Evolutionary conservation across 2,797 vertebrate genomes (phyloP), one percentile per base, ranked within the genome.

Genomic region (Enteromius treurensis): DNA sequence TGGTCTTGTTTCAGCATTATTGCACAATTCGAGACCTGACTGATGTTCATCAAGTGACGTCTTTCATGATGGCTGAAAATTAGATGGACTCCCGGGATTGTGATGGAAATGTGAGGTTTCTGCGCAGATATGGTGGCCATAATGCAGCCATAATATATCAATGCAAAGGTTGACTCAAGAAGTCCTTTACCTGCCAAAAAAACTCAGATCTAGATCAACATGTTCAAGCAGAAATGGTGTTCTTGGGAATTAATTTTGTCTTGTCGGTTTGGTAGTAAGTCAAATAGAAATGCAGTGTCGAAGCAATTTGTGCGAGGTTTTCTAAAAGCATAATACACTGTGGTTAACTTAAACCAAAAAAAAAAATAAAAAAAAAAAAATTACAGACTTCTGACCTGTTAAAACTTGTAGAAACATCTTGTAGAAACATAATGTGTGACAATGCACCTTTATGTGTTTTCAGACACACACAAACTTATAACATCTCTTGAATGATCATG

Each of bases 401-500:
- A 49, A 42, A 69, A 69, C 13, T 0, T n/a, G 40, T 21, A 53
- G 17, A 74, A 53, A 51, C 4, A 3, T 26, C 71, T 74, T 7
- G 21, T 74, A 21, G 6, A 51, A 73, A 29, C 15, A 40, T 9
- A 26, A 45, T 26, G n/a, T 40, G 1, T 73, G 15, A 73, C 26
- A 5, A 5, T 73, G 45, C 45, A 51, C 26, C 9, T 32, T 19
- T 51, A 13, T 51, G 1, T 55, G 1, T 74, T 17, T 55, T 75
- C 11, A 55, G 23, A 80, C 51, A 37, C 34, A 37, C 34, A 37
- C 5, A 37, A 34, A 34, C 37, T 37, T 9, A 1, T 9, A 40
- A 40, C 34, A 40, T 8, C 40, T 40, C 40, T 9, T 40, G 40
- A 40, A 79, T 80, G 11, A 77, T 79, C 53, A 29, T 79, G 55